Evolutionary conservation across 2,797 vertebrate species (phyloP), one percentile per base, ranked within the genome.

Genomic region (Karalla daura): DNA sequence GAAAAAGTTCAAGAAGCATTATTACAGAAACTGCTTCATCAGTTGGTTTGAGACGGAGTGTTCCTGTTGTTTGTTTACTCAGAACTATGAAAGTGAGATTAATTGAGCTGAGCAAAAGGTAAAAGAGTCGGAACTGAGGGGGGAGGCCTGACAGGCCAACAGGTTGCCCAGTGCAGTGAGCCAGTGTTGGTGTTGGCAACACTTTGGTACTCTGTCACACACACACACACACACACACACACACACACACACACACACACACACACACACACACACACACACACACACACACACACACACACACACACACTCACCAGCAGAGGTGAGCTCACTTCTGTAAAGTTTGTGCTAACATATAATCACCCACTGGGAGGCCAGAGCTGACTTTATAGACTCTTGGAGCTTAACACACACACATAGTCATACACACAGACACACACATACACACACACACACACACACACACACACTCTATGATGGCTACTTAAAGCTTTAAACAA

Each of bases 271-370:
- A 28, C 49, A 44, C 23, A 58, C 30, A 73, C 39, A 59, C 53
- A 70, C 69, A 47, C 60, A 41, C 52, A 36, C 56, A 37, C 49
- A 36, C 58, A 63, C 45, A 60, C 59, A 63, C 59, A 63, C 72
- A 55, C 44, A 43, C 60, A 45, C 61, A 37, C 67, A 73, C 71
- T 47, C 53, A 49, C 50, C 53, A 49, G 47, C 40, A 75, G 80
- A 70, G 63, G 83, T 93, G 92, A 93, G 86, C 86, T 93, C 91
- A 93, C 89, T 82, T 89, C 85, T 90, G 90, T 92, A 89, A 90
- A 88, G 91, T 90, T 88, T 91, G 87, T 88, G 87, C 50, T 76
- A 89, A 88, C 78, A 84, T 82, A 86, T 91, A 93, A 92, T 91
- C 88, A 89, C 86, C 76, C 77, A 54, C 64, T 44, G 46, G 88